Base-by-base conservation (phyloP, 2,113 vertebrate genomes). In the Leptocoma aspasia region DNA sequence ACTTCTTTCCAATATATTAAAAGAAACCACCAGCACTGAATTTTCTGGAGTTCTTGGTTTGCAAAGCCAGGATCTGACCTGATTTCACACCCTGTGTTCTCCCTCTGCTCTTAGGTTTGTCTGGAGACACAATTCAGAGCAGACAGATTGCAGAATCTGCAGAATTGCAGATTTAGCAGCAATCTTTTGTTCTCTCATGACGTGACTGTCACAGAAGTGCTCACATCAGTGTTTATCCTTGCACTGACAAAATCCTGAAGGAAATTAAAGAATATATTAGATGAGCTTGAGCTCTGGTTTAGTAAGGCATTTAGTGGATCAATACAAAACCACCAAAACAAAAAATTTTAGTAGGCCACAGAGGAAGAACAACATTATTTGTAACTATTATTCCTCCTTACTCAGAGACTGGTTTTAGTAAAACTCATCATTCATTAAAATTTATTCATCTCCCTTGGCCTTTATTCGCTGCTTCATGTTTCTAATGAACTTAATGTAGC, bases 401-500 rank as follows among this genome's bases (percentile, higher is more conserved):
- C 63, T 92, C 42, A 97, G 97, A 86, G 97, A 98, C 97, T 89
- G 87, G 66, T 73, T 89, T 96, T 78, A 82, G 86, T 89, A 97
- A 95, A 89, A 95, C 92, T 97, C 92, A 97, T 97, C 91, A 97
- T 96, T 98, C 97, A 98, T 97, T 98, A 96, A 97, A 96, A 97
- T 88, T 95, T 95, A 96, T 98, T 98, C 97, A 98, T 98, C 98
- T 99, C 98, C 96, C 97, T 98, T 98, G 97, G 95, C 92, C 95
- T 97, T 97, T 97, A 97, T 97, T 98, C 92, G 72, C 91, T 97
- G 96, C 94, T 97, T 98, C 97, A 97, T 96, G 97, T 96, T 96
- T 95, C 97, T 98, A 98, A 99, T 98, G 98, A 98, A 98, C 95
- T 97, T 98, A 98, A 97, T 96, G 96, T 93, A 97, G 97, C 98